Evolutionary conservation across 2,113 vertebrate genomes (phyloP), one percentile per base, ranked within the genome.

Genomic region (Daboia siamensis): DNA sequence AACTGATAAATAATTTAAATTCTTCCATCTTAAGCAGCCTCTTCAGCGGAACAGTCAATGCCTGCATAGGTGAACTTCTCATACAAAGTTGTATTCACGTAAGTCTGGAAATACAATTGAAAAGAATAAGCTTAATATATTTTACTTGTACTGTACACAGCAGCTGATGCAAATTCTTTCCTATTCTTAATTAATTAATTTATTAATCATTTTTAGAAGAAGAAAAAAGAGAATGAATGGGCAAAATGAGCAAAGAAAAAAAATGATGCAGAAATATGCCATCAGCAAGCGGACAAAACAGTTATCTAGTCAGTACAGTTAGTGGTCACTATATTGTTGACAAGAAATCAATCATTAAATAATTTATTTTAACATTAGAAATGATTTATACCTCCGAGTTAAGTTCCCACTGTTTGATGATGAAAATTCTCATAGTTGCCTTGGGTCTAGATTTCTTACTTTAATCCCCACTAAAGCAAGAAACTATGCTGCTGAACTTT

Each of bases 51-150:
- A 93, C 98, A 99, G 95, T 99, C 98, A 12, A 99, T 99, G 86
- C 98, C 98, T 0, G 98, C 98, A 0, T 98, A 98, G 94, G 98
- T 98, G 93, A 98, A 99, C 96, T 99, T 99, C 97, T 99, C 98
- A 0, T 98, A 99, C 1, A 99, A 96, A 0, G 98, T 98, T 4
- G 98, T 98, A 86, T 99, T 99, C 95, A 99, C 98, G 0, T 98
- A 99, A 21, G 98, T 98, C 98, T 99, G 94, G 24, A 90, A 95
- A 91, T 84, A 59, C 10, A 89, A 94, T 91, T 54, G 44, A 4
- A 4, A 93, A 29, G 1, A 64, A 86, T 44, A 13, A 54, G 39
- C 44, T 89, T 20, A 89, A 46, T 29, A 21, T 80, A 74, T 69
- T 84, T 88, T 57, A 57, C 24, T 29, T 48, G 24, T 44, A 23